Evolutionary conservation across 2,113 vertebrate species (phyloP).

Genomic region (Steatornis caripensis): DNA sequence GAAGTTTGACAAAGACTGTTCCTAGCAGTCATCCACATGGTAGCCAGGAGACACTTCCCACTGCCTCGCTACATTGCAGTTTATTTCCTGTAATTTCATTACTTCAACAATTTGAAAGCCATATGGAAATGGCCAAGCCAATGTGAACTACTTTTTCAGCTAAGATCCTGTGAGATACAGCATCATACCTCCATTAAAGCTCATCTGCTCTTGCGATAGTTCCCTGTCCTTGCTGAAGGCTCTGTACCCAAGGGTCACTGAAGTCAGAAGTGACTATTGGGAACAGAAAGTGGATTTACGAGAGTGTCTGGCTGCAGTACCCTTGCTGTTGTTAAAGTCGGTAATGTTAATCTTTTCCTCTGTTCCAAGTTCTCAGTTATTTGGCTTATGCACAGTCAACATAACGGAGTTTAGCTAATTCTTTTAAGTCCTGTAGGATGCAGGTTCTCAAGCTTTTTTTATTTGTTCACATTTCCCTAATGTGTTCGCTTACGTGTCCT

Average conservation of each 20-base stretch:
- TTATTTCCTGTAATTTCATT: constrained; percentile 50
- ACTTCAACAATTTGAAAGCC: constrained; percentile 17
- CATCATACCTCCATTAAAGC: background rate
- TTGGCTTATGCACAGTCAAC: background rate
- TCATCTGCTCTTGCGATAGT: background rate
- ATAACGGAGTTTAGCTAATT: background rate
- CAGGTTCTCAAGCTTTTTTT: background rate
- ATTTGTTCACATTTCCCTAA: background rate
- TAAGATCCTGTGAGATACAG: background rate
- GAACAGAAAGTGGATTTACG: background rate
- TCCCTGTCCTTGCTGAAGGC: background rate
- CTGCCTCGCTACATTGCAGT: background rate
- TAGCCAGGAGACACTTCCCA: constrained; percentile 41
- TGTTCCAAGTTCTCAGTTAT: background rate
- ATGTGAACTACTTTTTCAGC: constrained; percentile 19
- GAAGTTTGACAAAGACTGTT: background rate
- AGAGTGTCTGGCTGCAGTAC: background rate
- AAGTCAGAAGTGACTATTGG: background rate
- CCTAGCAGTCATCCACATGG: constrained; percentile 10
- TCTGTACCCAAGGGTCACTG: background rate
- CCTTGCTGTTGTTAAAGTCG: background rate
- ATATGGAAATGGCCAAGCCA: constrained; percentile 4
- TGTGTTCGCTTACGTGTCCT: background rate
- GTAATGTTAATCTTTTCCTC: background rate
- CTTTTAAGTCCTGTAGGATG: background rate